Evolutionary conservation across 2,888 invertebrate genomes (phyloP), one percentile per base, ranked within the genome.

Genomic region (Eupelmus urozonus): DNA sequence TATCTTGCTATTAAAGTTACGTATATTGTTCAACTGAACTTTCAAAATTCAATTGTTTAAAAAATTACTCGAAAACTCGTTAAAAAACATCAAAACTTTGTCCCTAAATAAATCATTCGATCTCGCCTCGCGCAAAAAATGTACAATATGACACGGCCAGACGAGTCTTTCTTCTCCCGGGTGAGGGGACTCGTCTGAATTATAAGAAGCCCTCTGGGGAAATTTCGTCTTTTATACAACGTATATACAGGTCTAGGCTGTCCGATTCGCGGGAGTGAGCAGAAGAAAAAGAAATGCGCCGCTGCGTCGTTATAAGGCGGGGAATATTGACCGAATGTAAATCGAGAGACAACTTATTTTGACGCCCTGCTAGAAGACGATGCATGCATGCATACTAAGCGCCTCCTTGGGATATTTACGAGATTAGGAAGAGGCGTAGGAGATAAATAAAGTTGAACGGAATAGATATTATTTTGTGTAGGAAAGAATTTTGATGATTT

Each of bases 221-320:
- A 86, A 86, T 85, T 85, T 85, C 85, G 83, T 76, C 80, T 83
- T 83, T 85, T 82, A 82, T 84, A 83, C 81, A 84, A 82, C 81
- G 20, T 79, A 81, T 79, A 83, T 78, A 66, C 81, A 62, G 60
- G n/a, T 45, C 9, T 57, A 27, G 18, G 40, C 55, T 34, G 2
- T 51, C 11, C 23, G 27, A 40, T 29, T 1, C 2, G 20, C 27
- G 73, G 16, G 16, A 2, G 16, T 7, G 1, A 9, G 18, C 13
- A 20, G 13, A 60, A 40, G 51, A 62, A 49, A 55, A n/a, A 62
- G 69, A 53, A 57, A 63, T 40, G 71, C 57, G 60, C 11, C 11
- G 60, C 11, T 11, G 53, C 51, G 55, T 71, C 53, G 78, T 69
- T 67, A 73, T 9, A 53, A 63, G 67, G 27, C 55, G 53, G 40